Evolutionary conservation across 2,888 invertebrate species (phyloP), one percentile per base, ranked within the genome.

Genomic region (Plebejus argus): DNA sequence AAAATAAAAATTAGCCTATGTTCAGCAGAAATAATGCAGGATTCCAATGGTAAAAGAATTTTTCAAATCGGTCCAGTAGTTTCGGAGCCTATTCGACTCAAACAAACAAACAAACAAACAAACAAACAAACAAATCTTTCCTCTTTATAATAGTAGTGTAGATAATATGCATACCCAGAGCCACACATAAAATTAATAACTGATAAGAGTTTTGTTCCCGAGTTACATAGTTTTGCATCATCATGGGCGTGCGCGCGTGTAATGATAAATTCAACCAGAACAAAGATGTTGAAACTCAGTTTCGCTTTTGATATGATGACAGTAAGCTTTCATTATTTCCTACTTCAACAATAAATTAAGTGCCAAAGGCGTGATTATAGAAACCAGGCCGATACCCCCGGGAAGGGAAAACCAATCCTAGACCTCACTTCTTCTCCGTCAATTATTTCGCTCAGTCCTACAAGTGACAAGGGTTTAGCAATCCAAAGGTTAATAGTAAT

Each of bases 281-380:
- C 23, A 23, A 15, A 66, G 23, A 23, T 66, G 61, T 23, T 28
- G 28, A 66, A 66, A 66, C 23, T 23, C 8, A 66, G 61, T 66
- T 66, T 66, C 66, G 28, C 66, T 66, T 66, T 66, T 66, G 66
- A 66, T 66, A 66, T 18, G 66, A 33, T 66, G 66, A 66, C 66
- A 72, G 39, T 72, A 20, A 23, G 23, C 28, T 66, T 66, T 66
- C 66, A 66, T 66, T 66, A 66, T 66, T 66, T 66, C 66, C 66
- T 72, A 72, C 15, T 74, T 74, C 74, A 53, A 74, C 74, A 53
- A 72, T 45, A 72, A 49, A 74, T 74, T 23, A 74, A 74, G 28
- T 74, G 74, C 74, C 74, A 74, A 18, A 74, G 74, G 74, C 74
- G 74, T 74, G 74, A 74, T 74, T 74, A 53, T 74, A 18, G 74